Percentiles rank a stretch among this genome's conserved stretches.
These are phyloP conservation scores for Acanthoscelides obtectus DNA, from an alignment of 2,888 invertebrate species.

Conservation along the genomic window DNA sequence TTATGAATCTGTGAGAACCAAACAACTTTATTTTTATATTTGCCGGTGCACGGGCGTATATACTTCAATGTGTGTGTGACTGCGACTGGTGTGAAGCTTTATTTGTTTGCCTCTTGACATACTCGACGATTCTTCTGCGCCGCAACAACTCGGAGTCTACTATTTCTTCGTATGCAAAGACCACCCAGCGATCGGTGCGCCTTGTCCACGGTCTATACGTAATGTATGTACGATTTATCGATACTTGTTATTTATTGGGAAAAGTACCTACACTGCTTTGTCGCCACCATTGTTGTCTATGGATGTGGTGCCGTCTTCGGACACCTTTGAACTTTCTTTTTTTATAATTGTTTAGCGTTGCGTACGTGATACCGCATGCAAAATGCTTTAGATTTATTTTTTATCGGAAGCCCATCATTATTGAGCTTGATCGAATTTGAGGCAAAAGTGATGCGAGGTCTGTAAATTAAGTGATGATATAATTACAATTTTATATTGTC, in stretches of 20 bases:
- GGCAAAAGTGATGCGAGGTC: no score
- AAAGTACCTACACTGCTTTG: not conserved
- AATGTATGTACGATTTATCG: not conserved
- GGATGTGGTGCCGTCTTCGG: not conserved
- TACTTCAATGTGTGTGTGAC: not conserved
- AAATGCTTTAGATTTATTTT: no score
- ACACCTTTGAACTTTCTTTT: not conserved
- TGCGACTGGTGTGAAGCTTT: not conserved
- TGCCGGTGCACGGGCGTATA: no score
- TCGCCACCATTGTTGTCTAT: not conserved
- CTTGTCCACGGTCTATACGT: not conserved
- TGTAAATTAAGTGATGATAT: no score
- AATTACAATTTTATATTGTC: no score
- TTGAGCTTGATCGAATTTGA: no score
- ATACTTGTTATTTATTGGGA: not conserved
- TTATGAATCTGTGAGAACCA: no score
- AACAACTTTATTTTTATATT: no score
- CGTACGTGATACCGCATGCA: no score
- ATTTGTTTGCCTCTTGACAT: not conserved
- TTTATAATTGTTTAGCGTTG: no score
- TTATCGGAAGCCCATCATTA: no score
- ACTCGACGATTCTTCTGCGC: not conserved
- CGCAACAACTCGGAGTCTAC: not conserved
- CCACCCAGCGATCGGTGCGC: not conserved
- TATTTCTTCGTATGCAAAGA: not conserved